Conservation (phyloP, 1,140 invertebrate genomes). For the Zelostemma sp. region DNA sequence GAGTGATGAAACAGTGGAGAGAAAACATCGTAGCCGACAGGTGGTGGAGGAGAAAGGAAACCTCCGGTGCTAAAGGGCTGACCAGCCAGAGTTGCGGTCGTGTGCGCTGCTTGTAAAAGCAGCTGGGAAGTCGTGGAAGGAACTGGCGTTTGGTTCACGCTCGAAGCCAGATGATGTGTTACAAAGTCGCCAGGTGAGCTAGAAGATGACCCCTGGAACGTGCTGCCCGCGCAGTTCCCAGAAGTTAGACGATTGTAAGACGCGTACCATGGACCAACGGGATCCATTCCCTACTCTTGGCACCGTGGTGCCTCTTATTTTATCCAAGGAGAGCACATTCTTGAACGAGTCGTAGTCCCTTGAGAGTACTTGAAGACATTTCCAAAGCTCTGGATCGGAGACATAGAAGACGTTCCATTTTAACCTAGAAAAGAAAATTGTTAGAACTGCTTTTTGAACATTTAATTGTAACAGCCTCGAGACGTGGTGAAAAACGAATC, state of each 20-base stretch:
- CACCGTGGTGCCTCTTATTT: too few relatives aligned
- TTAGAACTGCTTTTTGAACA: too few relatives aligned
- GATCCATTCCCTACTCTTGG: slow-evolving; percentile 74
- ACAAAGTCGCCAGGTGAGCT: slow-evolving; percentile 74
- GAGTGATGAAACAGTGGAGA: slow-evolving; percentile 79
- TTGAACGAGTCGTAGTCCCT: too few relatives aligned
- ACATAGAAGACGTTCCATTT: too few relatives aligned
- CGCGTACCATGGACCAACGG: slow-evolving; percentile 83
- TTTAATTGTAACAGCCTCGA: too few relatives aligned
- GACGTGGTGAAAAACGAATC: too few relatives aligned
- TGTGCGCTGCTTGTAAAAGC: slow-evolving; percentile 75
- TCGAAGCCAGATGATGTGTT: slow-evolving; percentile 72
- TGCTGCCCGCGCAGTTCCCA: slow-evolving; percentile 72
- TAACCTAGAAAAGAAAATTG: too few relatives aligned
- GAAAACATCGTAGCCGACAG: slow-evolving; percentile 80
- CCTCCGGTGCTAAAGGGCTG: slow-evolving; percentile 78
- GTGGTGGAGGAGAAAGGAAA: slow-evolving; percentile 75
- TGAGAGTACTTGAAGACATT: too few relatives aligned
- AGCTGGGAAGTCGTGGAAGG: slow-evolving; percentile 74
- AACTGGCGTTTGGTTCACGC: slow-evolving; percentile 63
- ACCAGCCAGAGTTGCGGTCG: slow-evolving; percentile 73
- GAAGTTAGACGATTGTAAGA: slow-evolving; percentile 79
- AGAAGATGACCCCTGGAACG: slow-evolving; percentile 60
- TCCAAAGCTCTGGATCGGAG: too few relatives aligned
- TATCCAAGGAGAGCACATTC: too few relatives aligned